phyloP scores from a whole-genome alignment of 2,888 invertebrate species.

The Molanna angustata region DNA sequence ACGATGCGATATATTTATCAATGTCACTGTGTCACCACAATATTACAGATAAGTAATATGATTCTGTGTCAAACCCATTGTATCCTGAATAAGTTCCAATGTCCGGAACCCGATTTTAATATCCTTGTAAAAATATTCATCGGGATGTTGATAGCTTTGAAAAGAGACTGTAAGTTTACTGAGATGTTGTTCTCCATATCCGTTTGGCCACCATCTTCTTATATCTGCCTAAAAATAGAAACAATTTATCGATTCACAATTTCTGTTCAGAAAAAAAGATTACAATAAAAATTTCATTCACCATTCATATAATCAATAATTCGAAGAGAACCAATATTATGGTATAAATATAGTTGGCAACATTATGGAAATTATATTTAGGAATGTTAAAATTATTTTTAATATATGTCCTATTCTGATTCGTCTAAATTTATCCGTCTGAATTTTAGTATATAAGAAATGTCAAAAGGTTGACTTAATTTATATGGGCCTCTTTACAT shows the following conservation, averaged over 20 bases:
- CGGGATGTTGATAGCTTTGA: constrained; percentile 37
- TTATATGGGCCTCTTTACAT: no score
- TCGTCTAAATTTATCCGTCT: no score
- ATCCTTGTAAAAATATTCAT: constrained; percentile 48
- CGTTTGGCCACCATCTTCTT: constrained; percentile 93
- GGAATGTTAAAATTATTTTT: background rate
- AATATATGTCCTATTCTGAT: no score
- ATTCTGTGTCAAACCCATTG: constrained; percentile 49
- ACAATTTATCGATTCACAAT: background rate
- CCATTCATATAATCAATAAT: no score
- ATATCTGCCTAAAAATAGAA: constrained; percentile 48
- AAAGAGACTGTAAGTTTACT: constrained; percentile 65
- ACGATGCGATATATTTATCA: no score
- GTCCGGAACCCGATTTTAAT: constrained; percentile 82
- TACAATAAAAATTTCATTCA: no score
- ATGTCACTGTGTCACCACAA: no score
- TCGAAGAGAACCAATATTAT: constrained; percentile 1
- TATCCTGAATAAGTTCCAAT: constrained; percentile 75
- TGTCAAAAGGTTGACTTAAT: no score
- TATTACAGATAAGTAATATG: no score
- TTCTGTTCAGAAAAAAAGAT: no score
- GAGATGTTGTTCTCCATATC: constrained; percentile 75
- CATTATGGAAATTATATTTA: background rate
- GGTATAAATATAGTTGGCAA: background rate
- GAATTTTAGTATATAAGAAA: no score